A percentile compares a stretch with the other conserved stretches of the same genome.
phyloP scores from a whole-genome alignment of 2,888 invertebrate genomes.

The Schizaphis graminum region DNA sequence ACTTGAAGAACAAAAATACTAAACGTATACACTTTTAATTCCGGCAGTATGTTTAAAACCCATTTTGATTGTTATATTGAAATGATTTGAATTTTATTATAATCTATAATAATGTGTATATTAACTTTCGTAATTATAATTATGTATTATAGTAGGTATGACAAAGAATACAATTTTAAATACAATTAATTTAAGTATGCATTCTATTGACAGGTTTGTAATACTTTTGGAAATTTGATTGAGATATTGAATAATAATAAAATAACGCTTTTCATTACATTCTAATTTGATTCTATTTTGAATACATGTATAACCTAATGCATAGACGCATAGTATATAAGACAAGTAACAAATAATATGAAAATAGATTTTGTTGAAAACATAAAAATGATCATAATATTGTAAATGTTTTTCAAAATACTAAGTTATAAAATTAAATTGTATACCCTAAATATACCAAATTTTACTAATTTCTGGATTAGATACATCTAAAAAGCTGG shows the following conservation, averaged over 20 bases:
- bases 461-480: neutral
- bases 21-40: neutral
- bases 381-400: neutral
- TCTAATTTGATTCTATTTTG: neutral
- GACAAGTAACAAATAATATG: neutral
- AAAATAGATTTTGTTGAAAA: neutral
- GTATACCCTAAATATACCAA: neutral
- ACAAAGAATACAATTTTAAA: neutral
- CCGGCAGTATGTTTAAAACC: neutral
- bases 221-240: neutral
- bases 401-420: neutral
- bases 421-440: neutral
- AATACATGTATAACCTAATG: neutral
- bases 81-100: neutral
- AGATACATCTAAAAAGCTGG: too few species aligned
- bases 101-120: neutral
- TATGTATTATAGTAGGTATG: neutral
- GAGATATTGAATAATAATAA: neutral
- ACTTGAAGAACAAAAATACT: constrained; percentile 30
- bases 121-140: neutral
- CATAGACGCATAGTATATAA: neutral
- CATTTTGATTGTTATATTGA: neutral
- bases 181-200: neutral
- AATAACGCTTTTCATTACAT: neutral
- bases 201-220: neutral